Evolutionary conservation across 2,888 invertebrate species (phyloP), one percentile per base, ranked within the genome.

Genomic region (Ochlodes sylvanus): DNA sequence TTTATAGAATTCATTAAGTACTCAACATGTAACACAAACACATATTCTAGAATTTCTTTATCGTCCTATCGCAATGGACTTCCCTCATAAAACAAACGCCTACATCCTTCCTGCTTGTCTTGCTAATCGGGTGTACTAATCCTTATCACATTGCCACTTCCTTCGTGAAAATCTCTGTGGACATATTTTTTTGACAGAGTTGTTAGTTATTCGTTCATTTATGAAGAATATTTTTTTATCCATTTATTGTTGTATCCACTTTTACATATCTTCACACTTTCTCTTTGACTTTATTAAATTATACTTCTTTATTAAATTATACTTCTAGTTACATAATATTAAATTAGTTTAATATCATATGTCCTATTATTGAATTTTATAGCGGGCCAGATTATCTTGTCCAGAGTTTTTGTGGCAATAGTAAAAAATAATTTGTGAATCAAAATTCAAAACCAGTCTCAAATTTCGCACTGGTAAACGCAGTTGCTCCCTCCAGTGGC

Each of bases 401-500:
- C 27, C 5, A 5, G 38, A 2, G n/a, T 38, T 44, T 44, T 47
- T 47, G 47, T 47, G 17, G 47, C 34, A 50, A 61, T 32, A 2
- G 32, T 44, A 3, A 12, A 50, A 32, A 57, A 50, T 58, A 44
- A 52, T 54, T 54, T 44, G 17, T 7, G 14, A 66, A 34, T 60
- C 19, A 54, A 60, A 66, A 60, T 41, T 66, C 54, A 52, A 19
- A 38, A 42, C 27, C 10, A 34, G 42, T 41, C 54, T 60, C 44
- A 44, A 60, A 60, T 60, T 66, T 60, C 42, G 66, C 60, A 41
- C 32, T 54, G 27, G 61, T 55, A 34, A 67, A 38, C 67, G 44
- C 27, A 50, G 55, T 21, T 38, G 55, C 77, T 81, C 83, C 85
- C 84, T 77, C n/a, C 72, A 71, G 82, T 78, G 83, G 79, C 81